Evolutionary conservation across 2,888 invertebrate genomes (phyloP).

Genomic region (Lysandra bellargus): DNA sequence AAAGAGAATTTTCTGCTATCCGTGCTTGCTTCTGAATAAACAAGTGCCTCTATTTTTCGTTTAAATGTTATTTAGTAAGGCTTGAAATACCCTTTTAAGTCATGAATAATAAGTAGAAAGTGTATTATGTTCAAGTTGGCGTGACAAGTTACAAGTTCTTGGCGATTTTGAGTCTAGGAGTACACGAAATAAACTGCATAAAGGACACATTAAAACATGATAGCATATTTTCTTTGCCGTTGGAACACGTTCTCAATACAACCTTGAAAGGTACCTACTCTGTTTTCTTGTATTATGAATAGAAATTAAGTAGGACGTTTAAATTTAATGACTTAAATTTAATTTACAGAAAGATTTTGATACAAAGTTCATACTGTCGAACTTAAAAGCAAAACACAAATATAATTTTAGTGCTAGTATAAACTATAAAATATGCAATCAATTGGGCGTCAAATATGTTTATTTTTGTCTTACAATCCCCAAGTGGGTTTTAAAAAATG

Average conservation of each 20-base stretch:
- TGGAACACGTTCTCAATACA: no score
- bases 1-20: not conserved
- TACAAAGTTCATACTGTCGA: no score
- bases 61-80: not conserved
- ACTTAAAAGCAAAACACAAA: no score
- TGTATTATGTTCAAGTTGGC: not conserved
- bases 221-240: no score
- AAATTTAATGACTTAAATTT: no score
- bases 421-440: no score
- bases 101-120: constrained; percentile 13
- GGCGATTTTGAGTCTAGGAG: not conserved
- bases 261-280: no score
- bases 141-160: constrained; percentile 15
- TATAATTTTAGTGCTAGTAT: no score
- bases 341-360: no score
- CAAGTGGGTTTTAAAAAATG: not conserved
- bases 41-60: not conserved
- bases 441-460: not conserved
- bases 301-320: no score
- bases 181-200: not conserved
- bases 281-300: no score
- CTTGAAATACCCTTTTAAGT: constrained; percentile 6
- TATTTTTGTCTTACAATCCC: not conserved
- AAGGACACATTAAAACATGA: no score
- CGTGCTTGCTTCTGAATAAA: not conserved